Conservation (phyloP, 2,797 vertebrate species). For the Sebastes hubbsi region DNA sequence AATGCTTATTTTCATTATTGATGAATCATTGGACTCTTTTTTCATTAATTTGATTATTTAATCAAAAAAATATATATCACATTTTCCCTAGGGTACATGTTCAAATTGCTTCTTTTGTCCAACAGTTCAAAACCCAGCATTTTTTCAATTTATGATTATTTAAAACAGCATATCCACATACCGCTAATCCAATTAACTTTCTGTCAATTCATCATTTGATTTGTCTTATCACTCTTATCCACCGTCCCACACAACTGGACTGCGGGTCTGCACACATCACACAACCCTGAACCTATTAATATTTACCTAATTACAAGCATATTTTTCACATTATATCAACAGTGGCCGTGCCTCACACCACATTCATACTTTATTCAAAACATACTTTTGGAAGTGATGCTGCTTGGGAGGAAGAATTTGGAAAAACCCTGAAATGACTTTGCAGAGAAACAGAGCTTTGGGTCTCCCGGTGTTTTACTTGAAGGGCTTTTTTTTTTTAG, state of each 20-base stretch:
- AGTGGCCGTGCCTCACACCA: conserved; percentile 29
- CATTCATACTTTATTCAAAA: conserved; percentile 53
- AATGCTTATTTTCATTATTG: neutral
- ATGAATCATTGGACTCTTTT: neutral
- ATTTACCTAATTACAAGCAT: conserved; percentile 38
- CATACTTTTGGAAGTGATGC: conserved; percentile 40
- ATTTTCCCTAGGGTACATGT: neutral
- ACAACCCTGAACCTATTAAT: conserved; percentile 5
- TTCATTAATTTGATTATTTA: neutral
- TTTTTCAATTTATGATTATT: neutral
- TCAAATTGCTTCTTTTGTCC: neutral
- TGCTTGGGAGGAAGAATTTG: conserved; percentile 5
- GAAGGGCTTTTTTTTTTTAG: neutral
- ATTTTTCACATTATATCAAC: conserved; percentile 24
- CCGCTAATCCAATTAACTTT: neutral
- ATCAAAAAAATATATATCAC: neutral
- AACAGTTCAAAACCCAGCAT: neutral
- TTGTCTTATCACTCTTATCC: neutral
- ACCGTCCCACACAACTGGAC: neutral
- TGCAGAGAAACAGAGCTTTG: conserved; percentile 5
- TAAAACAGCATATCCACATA: neutral
- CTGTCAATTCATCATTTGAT: neutral
- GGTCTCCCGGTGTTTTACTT: neutral
- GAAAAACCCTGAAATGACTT: conserved; percentile 30
- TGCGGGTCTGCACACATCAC: neutral